Conservation (phyloP, 2,797 vertebrate genomes). For the Manis pentadactyla region DNA sequence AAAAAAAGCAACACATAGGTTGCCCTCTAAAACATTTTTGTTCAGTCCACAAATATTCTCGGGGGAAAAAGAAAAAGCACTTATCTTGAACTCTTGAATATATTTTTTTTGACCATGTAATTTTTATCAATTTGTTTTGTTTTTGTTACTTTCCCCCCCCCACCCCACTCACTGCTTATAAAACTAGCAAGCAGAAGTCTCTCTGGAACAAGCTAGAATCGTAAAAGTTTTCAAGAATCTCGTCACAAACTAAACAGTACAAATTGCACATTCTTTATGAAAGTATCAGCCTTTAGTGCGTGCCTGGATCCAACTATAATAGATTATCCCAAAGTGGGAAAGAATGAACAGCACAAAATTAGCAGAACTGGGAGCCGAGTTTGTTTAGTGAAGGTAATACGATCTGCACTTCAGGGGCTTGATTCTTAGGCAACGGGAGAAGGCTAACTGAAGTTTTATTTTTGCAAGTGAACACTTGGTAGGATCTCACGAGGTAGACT, state of each 20-base stretch:
- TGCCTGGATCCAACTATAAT: constrained; percentile 87
- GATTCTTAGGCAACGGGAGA: constrained; percentile 82
- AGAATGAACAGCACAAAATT: constrained; percentile 88
- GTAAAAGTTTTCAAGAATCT: constrained; percentile 89
- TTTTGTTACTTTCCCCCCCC: constrained; percentile 71
- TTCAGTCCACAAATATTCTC: constrained; percentile 79
- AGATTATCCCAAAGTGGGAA: constrained; percentile 89
- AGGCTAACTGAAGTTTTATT: constrained; percentile 80
- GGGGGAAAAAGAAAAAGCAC: constrained; percentile 83
- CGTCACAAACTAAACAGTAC: constrained; percentile 88
- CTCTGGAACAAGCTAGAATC: constrained; percentile 85
- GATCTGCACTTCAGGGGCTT: constrained; percentile 83
- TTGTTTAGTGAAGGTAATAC: constrained; percentile 84
- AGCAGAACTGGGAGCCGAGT: constrained; percentile 87
- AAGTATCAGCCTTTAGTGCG: constrained; percentile 87
- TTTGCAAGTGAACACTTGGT: constrained; percentile 71
- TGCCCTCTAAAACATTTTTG: constrained; percentile 82
- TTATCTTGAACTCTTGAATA: constrained; percentile 83
- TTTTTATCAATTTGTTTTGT: constrained; percentile 84
- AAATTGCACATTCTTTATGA: constrained; percentile 89
- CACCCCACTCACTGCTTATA: constrained; percentile 77
- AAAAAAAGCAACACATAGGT: constrained; percentile 79
- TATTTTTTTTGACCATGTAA: constrained; percentile 70
- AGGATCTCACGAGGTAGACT: constrained; percentile 69
- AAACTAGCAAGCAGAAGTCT: constrained; percentile 85